Evolutionary conservation across 2,113 vertebrate genomes (phyloP), one percentile per base, ranked within the genome.

Genomic region (Opisthocomus hoazin): DNA sequence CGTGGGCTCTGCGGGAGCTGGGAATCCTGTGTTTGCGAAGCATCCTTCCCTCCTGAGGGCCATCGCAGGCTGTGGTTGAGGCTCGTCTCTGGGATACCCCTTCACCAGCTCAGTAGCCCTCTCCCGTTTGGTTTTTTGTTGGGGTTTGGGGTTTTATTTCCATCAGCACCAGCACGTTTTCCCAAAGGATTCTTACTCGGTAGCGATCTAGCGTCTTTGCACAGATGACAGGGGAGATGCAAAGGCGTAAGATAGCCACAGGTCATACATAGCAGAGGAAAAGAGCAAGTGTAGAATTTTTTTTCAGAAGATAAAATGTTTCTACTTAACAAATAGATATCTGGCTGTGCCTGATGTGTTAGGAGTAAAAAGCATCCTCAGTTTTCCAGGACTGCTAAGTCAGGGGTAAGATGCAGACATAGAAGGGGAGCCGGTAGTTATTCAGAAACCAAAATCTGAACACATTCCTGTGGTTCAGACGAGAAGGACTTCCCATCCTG

Each of bases 171-270:
- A 16, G 11, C 30, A 12, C 9, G 0, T n/a, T 20, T 34, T 26
- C 23, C 9, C 22, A 11, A 19, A 15, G 12, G 54, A 6, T 30
- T 46, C 12, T 43, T 13, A 3, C 2, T 5, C 14, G 22, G 15
- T 36, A 41, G n/a, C 1, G 2, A 2, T 6, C 8, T 10, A 3
- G 15, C 5, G 51, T 8, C 11, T 20, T 29, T 21, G 36, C 14
- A 2, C 12, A 5, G 61, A 1, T 14, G 61, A 3, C 5, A 22
- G 9, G 21, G 21, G 50, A 18, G 34, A 2, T 14, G 18, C 13
- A 2, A 6, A 32, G 41, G 21, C 0, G 0, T 7, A 1, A 11
- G 22, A 3, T 8, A 18, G 18, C 18, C 27, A 1, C 0, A 2
- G 54, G 34, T 30, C 9, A 10, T 23, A 8, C 0, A 1, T 15